These are phyloP conservation scores for Scomber japonicus DNA, from an alignment of 2,113 vertebrate species.

Conservation along the genomic window DNA sequence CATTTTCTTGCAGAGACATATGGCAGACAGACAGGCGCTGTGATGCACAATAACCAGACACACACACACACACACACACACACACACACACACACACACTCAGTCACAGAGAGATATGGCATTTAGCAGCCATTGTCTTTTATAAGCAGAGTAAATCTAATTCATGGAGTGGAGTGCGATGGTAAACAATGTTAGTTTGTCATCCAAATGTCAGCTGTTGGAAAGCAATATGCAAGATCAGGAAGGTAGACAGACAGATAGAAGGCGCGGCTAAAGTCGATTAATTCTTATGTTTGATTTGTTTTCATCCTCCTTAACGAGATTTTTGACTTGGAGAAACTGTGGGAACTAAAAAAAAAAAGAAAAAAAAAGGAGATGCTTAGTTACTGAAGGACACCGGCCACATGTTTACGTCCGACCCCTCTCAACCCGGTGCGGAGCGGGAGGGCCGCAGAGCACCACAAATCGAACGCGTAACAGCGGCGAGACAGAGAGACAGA, in stretches of 20 bases:
- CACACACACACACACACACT: conserved; percentile 4
- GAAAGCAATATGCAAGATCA: conserved; percentile 67
- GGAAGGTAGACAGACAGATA: conserved; percentile 20
- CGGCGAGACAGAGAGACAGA: conserved; percentile 34
- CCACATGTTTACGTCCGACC: conserved; percentile 39
- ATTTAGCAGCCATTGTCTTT: conserved; percentile 79
- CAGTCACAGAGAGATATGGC: conserved; percentile 69
- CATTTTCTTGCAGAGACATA: conserved; percentile 59
- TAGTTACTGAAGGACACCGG: conserved; percentile 36
- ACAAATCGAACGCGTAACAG: conserved; percentile 68
- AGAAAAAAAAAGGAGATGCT: neutral
- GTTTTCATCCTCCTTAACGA: neutral
- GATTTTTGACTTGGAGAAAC: neutral
- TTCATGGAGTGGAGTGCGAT: conserved; percentile 62
- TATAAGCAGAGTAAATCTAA: conserved; percentile 79
- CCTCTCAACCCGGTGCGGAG: conserved; percentile 4
- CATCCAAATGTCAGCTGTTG: conserved; percentile 79
- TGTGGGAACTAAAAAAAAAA: no score
- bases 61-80: conserved; percentile 19
- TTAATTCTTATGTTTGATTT: conserved; percentile 36
- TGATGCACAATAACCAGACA: conserved; percentile 47
- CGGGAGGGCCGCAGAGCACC: neutral
- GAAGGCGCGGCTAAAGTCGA: neutral
- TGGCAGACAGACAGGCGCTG: conserved; percentile 35
- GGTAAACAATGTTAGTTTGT: conserved; percentile 75